Evolutionary conservation across 2,113 vertebrate species (phyloP), one percentile per base, ranked within the genome.

Genomic region (Mesocricetus auratus): DNA sequence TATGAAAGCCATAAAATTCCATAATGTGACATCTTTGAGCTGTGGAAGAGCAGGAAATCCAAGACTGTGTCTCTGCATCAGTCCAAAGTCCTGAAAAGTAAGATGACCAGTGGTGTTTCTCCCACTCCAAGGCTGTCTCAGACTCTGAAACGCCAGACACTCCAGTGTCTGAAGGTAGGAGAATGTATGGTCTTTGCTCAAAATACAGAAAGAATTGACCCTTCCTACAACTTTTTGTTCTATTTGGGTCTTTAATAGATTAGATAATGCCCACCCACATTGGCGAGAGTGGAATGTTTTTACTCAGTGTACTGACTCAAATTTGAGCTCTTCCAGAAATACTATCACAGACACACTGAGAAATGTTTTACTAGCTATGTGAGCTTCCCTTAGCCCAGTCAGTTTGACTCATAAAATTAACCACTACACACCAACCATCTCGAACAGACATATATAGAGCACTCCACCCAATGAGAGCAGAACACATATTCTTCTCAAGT

Each of bases 381-480:
- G 79, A 92, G 39, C 81, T 75, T 92, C 42, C 56, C 42, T 74
- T 85, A 74, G 39, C 68, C 58, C 68, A 92, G 42, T 92, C 81
- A 86, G 64, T 58, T 64, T 86, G 91, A 86, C 69, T 86, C 91
- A 64, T 60, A 85, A 92, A 92, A 85, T 92, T 86, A 92, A 50
- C 69, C 91, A 75, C 62, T 58, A 15, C 42, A 64, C 69, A 85
- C 69, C 81, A 86, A 86, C 69, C 9, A 62, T 86, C 58, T 77
- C 71, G 77, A 93, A 86, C 45, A 86, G 69, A 93, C 69, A 77
- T 86, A 53, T 93, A 93, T 56, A 86, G 82, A 93, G 68, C 58
- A 56, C 45, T 86, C 71, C 71, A 75, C 58, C 68, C 82, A 86
- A 75, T 24, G 47, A 64, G 36, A n/a, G 42, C 56, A 93, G 33